Percentiles rank a stretch among this genome's conserved stretches.
Conservation (phyloP, 2,888 invertebrate genomes). For the Ischnus inquisitorius region DNA sequence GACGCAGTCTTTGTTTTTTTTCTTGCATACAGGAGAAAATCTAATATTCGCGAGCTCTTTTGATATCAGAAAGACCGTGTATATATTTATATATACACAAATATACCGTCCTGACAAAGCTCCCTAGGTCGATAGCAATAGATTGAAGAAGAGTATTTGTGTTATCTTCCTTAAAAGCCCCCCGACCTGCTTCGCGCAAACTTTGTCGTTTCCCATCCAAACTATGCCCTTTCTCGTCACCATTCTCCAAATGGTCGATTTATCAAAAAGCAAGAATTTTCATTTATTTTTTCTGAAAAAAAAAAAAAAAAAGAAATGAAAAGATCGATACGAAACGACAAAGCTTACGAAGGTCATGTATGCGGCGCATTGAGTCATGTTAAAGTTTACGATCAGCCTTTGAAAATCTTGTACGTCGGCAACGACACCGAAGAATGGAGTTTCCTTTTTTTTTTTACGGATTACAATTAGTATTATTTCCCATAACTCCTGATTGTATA, state of each 20-base stretch:
- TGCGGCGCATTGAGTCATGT: constrained; percentile 67
- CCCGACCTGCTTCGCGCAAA: constrained; percentile 38
- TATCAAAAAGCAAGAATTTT: neutral
- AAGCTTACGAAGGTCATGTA: constrained; percentile 63
- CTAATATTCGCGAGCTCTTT: constrained; percentile 60
- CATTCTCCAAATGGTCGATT: no score
- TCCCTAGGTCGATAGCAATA: constrained; percentile 67
- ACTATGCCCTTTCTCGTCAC: neutral
- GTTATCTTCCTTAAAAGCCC: constrained; percentile 52
- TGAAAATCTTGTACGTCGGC: constrained; percentile 69
- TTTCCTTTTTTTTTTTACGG: constrained; percentile 21
- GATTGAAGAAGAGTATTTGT: constrained; percentile 63
- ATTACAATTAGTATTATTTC: constrained; percentile 37
- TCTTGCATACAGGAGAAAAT: constrained; percentile 59
- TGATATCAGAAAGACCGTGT: constrained; percentile 56
- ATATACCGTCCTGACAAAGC: constrained; percentile 66
- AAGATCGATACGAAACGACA: constrained; percentile 58
- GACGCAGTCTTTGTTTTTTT: constrained; percentile 44
- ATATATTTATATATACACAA: constrained; percentile 58
- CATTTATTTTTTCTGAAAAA: no score
- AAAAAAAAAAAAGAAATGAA: neutral
- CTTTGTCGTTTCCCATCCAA: constrained; percentile 47
- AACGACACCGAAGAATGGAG: constrained; percentile 57
- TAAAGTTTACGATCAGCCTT: constrained; percentile 74
- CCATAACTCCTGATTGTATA: constrained; percentile 45